A percentile compares a stretch with the other conserved stretches of the same genome.
These are phyloP conservation scores for Epistrophella euchroma DNA, from an alignment of 2,888 invertebrate species.

Conservation along the genomic window DNA sequence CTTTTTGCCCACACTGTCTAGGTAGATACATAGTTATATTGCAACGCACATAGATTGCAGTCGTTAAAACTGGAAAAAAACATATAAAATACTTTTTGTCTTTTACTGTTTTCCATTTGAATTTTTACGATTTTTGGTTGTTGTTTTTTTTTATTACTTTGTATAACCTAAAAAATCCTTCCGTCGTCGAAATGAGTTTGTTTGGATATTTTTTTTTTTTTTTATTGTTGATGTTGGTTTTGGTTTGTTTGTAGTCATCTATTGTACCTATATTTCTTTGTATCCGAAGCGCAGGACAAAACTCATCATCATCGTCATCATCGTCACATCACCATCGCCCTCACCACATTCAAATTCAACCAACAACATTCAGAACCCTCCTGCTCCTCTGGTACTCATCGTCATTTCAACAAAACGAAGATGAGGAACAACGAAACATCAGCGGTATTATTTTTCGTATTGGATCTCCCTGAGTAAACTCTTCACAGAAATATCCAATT, in stretches of 20 bases:
- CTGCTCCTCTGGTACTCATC: not conserved
- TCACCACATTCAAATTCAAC: not conserved
- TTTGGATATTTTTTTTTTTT: slow-evolving; percentile 22
- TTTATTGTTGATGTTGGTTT: slow-evolving; percentile 3
- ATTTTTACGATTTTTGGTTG: slow-evolving; percentile 56
- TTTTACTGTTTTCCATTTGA: slow-evolving; percentile 65
- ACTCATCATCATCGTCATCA: slow-evolving; percentile 47
- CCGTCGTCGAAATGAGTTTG: slow-evolving; percentile 50
- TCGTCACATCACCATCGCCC: not conserved
- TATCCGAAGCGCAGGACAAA: slow-evolving; percentile 44
- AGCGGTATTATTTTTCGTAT: slow-evolving; percentile 15
- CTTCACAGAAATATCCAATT: slow-evolving; percentile 62
- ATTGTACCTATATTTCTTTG: not conserved
- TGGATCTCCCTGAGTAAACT: slow-evolving; percentile 31
- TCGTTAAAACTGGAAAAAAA: slow-evolving; percentile 60
- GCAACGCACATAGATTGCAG: slow-evolving; percentile 62
- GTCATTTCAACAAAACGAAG: slow-evolving; percentile 8
- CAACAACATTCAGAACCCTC: slow-evolving; percentile 14
- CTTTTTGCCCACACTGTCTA: slow-evolving; percentile 42
- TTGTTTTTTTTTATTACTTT: slow-evolving; percentile 47
- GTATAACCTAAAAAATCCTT: slow-evolving; percentile 37
- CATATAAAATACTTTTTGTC: slow-evolving; percentile 37
- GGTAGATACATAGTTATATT: not conserved
- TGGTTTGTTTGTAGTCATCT: slow-evolving; percentile 9
- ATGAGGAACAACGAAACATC: slow-evolving; percentile 28